Base-by-base conservation (phyloP, 2,888 invertebrate genomes). In the Stictocephala bisonia region DNA sequence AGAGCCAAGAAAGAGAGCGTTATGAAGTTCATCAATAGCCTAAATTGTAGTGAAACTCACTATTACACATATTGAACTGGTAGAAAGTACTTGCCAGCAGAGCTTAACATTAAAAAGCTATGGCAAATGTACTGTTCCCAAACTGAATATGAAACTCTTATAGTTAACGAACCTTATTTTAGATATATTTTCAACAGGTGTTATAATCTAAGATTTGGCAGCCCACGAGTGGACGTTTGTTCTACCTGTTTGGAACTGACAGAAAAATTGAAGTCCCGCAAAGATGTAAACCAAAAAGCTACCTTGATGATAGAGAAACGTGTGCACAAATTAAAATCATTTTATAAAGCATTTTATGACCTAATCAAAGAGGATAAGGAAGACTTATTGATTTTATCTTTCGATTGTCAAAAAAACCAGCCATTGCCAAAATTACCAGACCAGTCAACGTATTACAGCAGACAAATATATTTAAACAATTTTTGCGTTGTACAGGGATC, bases 401-500 rank as follows among this genome's bases (percentile, higher is more conserved):
- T 80, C 72, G 82, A 82, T 66, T 82, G 80, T 27, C 79, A 81
- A 71, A 83, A 82, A 76, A 82, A 81, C 66, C 70, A 78, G 40
- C 56, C 74, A 3, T 41, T 81, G 2, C 81, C 81, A 0, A 80
- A 80, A 60, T 75, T 82, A 20, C 82, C 82, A 0, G 82, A 82
- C 71, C 82, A 83, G 76, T 66, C 79, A 4, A 76, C 80, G 1
- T 83, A 83, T 68, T 83, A 81, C 76, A 77, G 77, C 29, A 75
- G 81, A 3, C 82, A 83, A 71, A n/a, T n/a, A n/a, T n/a, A n/a
- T n/a, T n/a, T 77, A 6, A 82, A 82, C 68, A 83, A 83, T 75
- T 81, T 82, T 29, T 81, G 81, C 11, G 75, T 82, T 22, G 81
- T 82, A 53, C 71, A 78, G 60, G 81, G 82, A 15, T 53, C 72